Evolutionary conservation across 2,797 vertebrate genomes (phyloP), one percentile per base, ranked within the genome.

Genomic region (Myotis myotis): DNA sequence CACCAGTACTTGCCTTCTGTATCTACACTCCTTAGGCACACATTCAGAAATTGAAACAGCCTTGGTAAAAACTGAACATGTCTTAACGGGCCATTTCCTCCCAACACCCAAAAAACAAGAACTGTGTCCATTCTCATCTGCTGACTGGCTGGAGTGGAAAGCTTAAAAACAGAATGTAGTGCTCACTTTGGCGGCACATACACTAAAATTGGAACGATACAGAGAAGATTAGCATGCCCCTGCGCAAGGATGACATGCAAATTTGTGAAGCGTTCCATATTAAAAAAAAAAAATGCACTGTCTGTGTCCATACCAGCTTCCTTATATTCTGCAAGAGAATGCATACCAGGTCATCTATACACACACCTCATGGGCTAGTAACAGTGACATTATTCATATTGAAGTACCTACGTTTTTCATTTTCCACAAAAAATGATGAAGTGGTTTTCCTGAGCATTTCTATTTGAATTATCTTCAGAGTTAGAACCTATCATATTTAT

Each of bases 401-500:
- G 8, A 95, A 68, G 53, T 28, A 36, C 6, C 36, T 81, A 13
- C 19, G 30, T 22, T 68, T 89, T 91, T 53, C 41, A 89, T 64
- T 81, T 66, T 57, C 80, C 41, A 87, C 36, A 15, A 51, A 95
- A 87, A 84, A 5, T n/a, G 5, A 87, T 0, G 6, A 95, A 60
- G 6, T n/a, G 25, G 1, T 33, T 72, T 75, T 92, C 72, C 13
- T 91, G 68, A n/a, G 10, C 38, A 74, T 57, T 93, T 81, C 76
- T 86, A 66, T 25, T n/a, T 33, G 23, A 53, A 81, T 51, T 44
- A 53, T 57, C 79, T 86, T 91, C 36, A 88, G 33, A 60, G 8
- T 72, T 83, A 92, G 57, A 62, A 89, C 68, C 17, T 17, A 76
- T 25, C 23, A 25, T 80, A 41, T 88, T 92, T 66, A 96, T 36